These are phyloP conservation scores for Notarius quadriscutis DNA, from an alignment of 2,113 vertebrate genomes.

Conservation along the genomic window DNA sequence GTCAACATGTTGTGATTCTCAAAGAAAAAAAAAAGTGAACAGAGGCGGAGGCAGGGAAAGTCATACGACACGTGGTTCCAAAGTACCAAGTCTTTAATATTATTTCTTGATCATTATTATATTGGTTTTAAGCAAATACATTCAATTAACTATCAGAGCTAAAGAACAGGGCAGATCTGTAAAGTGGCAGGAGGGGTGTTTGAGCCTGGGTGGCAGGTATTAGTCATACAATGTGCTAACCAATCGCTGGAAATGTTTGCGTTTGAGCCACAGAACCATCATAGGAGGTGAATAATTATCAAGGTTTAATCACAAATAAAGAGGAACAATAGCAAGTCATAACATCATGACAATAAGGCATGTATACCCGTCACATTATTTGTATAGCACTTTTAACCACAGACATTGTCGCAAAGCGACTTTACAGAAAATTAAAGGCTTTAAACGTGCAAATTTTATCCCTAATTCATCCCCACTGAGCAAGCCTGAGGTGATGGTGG, in stretches of 20 bases:
- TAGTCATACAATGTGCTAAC: neutral
- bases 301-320: neutral
- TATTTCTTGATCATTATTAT: neutral
- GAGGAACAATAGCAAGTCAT: too few relatives aligned
- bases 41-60: neutral
- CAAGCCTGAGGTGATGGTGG: too few relatives aligned
- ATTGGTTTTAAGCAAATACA: neutral
- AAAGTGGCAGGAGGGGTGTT: neutral
- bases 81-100: neutral
- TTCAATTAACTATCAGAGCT: neutral
- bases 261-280: neutral
- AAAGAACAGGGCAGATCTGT: neutral
- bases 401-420: too few relatives aligned
- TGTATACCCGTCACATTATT: too few relatives aligned
- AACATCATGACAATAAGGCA: too few relatives aligned
- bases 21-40: neutral
- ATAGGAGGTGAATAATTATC: neutral
- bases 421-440: too few relatives aligned
- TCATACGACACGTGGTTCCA: neutral
- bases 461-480: too few relatives aligned
- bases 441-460: too few relatives aligned
- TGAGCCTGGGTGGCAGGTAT: neutral
- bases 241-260: neutral
- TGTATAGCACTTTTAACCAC: too few relatives aligned
- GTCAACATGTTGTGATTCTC: neutral